Conservation (phyloP, 2,113 vertebrate genomes). For the Butastur rufipennis region DNA sequence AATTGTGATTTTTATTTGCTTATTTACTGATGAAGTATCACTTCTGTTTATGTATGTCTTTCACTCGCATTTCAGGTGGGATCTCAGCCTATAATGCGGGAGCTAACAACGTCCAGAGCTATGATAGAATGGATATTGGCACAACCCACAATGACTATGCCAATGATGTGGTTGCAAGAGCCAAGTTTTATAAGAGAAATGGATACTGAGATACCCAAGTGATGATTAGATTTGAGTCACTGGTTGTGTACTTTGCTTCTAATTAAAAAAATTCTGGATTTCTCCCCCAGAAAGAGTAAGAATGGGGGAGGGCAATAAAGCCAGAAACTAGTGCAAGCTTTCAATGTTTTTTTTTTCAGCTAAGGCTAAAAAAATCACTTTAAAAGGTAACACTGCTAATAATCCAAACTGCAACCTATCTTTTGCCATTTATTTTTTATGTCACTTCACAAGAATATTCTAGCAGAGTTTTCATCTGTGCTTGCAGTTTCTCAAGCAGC, state of each 20-base stretch:
- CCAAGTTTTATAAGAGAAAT: constrained; percentile 36
- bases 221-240: neutral
- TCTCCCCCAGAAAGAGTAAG: neutral
- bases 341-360: neutral
- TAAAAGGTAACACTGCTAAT: neutral
- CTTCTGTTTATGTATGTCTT: neutral
- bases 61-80: constrained; percentile 11
- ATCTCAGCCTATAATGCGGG: constrained; percentile 62
- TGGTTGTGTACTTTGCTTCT: neutral
- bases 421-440: neutral
- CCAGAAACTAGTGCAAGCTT: neutral
- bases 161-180: constrained; percentile 45
- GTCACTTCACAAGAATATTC: neutral
- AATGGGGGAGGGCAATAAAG: neutral
- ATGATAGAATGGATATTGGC: neutral
- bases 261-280: neutral
- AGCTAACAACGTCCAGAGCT: neutral
- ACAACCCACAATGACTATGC: constrained; percentile 39
- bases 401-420: neutral
- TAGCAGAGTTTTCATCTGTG: neutral
- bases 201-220: neutral
- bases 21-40: neutral
- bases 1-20: neutral
- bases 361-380: neutral
- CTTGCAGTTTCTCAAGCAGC: neutral